A percentile compares a stretch with the other conserved stretches of the same genome.
Evolutionary conservation across 2,888 invertebrate species (phyloP).

Genomic region (Phalera bucephala): DNA sequence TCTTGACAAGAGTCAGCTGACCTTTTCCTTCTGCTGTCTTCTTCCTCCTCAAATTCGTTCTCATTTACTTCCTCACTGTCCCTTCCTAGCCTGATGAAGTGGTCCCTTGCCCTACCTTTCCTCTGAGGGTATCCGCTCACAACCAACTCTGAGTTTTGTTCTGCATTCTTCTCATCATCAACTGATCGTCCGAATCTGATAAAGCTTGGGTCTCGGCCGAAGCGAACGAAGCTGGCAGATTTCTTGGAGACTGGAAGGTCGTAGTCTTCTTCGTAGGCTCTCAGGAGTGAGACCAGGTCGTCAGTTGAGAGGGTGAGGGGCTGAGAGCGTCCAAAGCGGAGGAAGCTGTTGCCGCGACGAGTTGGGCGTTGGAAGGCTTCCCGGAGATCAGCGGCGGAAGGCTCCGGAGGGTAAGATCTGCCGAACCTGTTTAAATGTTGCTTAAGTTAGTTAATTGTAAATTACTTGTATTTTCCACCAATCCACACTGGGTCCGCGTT

Average conservation of each 20-base stretch:
- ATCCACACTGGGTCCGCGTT: too few species aligned
- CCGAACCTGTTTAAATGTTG: conserved; percentile 60
- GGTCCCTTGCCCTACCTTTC: conserved; percentile 67
- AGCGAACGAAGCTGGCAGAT: conserved; percentile 61
- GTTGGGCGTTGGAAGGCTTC: conserved; percentile 58
- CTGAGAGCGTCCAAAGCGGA: conserved; percentile 70
- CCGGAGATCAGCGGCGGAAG: conserved; percentile 65
- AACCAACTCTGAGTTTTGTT: conserved; percentile 48
- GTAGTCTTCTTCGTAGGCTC: conserved; percentile 65
- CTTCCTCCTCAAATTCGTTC: conserved; percentile 47
- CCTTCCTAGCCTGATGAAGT: conserved; percentile 71
- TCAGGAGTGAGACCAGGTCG: conserved; percentile 62
- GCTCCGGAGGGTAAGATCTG: conserved; percentile 66
- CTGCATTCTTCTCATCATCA: conserved; percentile 52
- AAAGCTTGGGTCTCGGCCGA: conserved; percentile 73
- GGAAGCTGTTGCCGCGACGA: conserved; percentile 65
- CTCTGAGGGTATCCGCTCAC: conserved; percentile 61
- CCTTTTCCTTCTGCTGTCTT: conserved; percentile 61
- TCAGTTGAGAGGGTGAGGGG: conserved; percentile 60
- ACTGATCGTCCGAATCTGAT: conserved; percentile 72
- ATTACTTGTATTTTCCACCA: background rate
- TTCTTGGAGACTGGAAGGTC: conserved; percentile 56
- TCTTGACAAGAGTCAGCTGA: conserved; percentile 53
- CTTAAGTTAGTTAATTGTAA: background rate
- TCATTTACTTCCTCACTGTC: conserved; percentile 65